Conservation (phyloP, 2,888 invertebrate genomes). For the Melolontha melolontha region DNA sequence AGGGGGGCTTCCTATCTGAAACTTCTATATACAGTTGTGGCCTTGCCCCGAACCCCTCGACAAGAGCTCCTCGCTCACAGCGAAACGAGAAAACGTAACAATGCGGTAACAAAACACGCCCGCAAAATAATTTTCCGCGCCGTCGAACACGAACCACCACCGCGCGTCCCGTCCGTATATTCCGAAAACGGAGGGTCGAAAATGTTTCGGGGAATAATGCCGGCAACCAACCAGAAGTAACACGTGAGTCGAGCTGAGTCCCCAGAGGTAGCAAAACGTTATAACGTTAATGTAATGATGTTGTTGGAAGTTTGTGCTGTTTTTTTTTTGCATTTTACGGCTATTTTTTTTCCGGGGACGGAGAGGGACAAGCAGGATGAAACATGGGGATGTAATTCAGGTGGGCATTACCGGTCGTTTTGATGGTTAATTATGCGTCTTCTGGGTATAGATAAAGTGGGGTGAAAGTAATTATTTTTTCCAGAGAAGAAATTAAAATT, state of each 20-base stretch:
- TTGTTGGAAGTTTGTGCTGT: no score
- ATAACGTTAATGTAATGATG: no score
- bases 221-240: conserved; percentile 62
- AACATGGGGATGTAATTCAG: no score
- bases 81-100: conserved; percentile 53
- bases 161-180: background rate
- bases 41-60: background rate
- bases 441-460: no score
- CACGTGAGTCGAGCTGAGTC: conserved; percentile 43
- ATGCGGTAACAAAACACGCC: conserved; percentile 61
- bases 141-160: conserved; percentile 56
- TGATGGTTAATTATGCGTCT: no score
- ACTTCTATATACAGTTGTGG: background rate
- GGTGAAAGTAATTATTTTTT: no score
- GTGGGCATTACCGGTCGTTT: no score
- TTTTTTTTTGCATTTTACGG: no score
- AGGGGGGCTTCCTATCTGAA: background rate
- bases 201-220: conserved; percentile 62
- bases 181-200: conserved; percentile 45
- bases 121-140: conserved; percentile 65
- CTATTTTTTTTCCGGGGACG: no score
- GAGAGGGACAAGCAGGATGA: no score
- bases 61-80: background rate
- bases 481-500: no score
- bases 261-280: conserved; percentile 23